Evolutionary conservation across 2,888 invertebrate genomes (phyloP).

Genomic region (Apeira syringaria): DNA sequence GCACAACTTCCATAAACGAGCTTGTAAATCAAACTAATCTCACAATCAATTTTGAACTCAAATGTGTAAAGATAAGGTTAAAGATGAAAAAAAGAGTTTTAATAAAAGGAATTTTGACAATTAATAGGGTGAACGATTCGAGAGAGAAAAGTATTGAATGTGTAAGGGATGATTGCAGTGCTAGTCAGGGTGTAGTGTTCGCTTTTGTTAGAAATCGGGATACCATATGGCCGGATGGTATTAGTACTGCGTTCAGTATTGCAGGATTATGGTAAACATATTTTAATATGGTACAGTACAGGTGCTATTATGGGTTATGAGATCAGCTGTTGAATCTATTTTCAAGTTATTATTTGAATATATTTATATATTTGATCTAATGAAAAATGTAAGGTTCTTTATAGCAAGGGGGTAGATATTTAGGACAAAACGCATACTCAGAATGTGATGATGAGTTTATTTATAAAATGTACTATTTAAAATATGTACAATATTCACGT

Average conservation of each 20-base stretch:
- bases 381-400: too few species aligned
- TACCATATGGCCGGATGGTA: constrained; percentile 73
- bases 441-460: too few species aligned
- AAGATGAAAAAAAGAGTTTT: constrained; percentile 22
- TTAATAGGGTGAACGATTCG: constrained; percentile 78
- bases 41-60: constrained; percentile 29
- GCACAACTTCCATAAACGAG: constrained; percentile 59
- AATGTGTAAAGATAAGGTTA: constrained; percentile 31
- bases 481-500: too few species aligned
- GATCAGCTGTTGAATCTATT: constrained; percentile 38
- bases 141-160: constrained; percentile 63
- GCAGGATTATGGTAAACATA: constrained; percentile 66
- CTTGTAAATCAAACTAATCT: constrained; percentile 43
- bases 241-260: constrained; percentile 53
- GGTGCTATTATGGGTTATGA: constrained; percentile 50
- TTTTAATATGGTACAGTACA: constrained; percentile 65
- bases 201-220: constrained; percentile 56
- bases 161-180: constrained; percentile 69
- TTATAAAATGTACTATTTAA: too few species aligned
- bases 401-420: too few species aligned
- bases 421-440: too few species aligned
- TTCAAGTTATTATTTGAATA: too few species aligned
- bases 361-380: too few species aligned
- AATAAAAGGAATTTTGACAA: constrained; percentile 58
- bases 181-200: constrained; percentile 41